Percentiles rank a stretch among this genome's conserved stretches.
These are phyloP conservation scores for Sebastes taczanowskii DNA, from an alignment of 2,797 vertebrate species.

Conservation along the genomic window DNA sequence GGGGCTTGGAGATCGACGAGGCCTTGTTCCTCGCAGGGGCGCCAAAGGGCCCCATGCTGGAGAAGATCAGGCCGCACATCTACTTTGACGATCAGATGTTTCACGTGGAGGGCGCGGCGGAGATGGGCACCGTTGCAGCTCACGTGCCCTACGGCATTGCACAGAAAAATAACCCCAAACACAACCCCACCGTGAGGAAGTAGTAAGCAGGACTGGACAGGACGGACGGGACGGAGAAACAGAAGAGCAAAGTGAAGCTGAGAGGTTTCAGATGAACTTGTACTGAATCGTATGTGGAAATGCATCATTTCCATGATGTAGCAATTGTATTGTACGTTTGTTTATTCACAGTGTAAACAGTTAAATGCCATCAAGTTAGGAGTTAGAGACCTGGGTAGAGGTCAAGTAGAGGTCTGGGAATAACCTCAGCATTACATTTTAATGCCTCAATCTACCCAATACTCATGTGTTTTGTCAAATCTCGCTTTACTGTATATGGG, in stretches of 20 bases:
- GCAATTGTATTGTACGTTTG: conserved; percentile 17
- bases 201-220: conserved; percentile 35
- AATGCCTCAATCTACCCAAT: not conserved
- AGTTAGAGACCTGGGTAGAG: conserved; percentile 5
- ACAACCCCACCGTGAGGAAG: conserved; percentile 61
- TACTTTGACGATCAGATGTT: conserved; percentile 99
- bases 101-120: conserved; percentile 93
- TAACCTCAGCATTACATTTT: conserved; percentile 7
- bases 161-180: conserved; percentile 80
- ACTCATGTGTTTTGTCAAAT: not conserved
- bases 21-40: conserved; percentile 95
- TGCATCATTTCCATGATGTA: conserved; percentile 39
- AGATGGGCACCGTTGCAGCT: conserved; percentile 93
- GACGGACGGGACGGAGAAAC: not conserved
- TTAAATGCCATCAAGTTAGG: not conserved
- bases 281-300: conserved; percentile 24
- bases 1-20: conserved; percentile 96
- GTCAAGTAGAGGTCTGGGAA: conserved; percentile 30
- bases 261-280: conserved; percentile 25
- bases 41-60: conserved; percentile 94
- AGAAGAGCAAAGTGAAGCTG: not conserved
- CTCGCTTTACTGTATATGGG: not conserved
- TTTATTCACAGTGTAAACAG: conserved; percentile 8
- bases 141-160: conserved; percentile 96
- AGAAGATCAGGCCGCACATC: conserved; percentile 96